A percentile compares a stretch with the other conserved stretches of the same genome.
These are phyloP conservation scores for Ormia ochracea DNA, from an alignment of 2,888 invertebrate genomes.

Conservation along the genomic window DNA sequence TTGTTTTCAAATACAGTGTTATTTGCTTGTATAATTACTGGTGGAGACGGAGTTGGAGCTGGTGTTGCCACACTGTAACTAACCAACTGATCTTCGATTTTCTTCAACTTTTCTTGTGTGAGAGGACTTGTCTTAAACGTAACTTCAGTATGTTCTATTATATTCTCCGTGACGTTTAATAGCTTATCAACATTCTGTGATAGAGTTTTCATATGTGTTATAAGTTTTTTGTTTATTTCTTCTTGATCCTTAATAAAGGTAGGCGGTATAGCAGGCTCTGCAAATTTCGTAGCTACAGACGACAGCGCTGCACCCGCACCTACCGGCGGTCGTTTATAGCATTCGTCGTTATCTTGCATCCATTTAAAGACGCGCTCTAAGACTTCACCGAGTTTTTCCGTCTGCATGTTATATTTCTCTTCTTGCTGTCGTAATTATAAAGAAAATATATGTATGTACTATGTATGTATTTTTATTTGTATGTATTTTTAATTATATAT, in stretches of 20 bases:
- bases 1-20: conserved; percentile 77
- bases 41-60: conserved; percentile 42
- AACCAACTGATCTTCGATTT: conserved; percentile 73
- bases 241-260: conserved; percentile 69
- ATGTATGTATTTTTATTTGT: too few species aligned
- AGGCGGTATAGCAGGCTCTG: conserved; percentile 63
- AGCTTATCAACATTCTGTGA: conserved; percentile 68
- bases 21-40: conserved; percentile 68
- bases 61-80: conserved; percentile 69
- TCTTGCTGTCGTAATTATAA: conserved; percentile 71
- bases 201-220: conserved; percentile 69
- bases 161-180: conserved; percentile 67
- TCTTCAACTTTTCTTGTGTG: conserved; percentile 71
- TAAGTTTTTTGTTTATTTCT: conserved; percentile 69
- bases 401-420: conserved; percentile 74
- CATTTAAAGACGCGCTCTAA: conserved; percentile 75
- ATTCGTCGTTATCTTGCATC: conserved; percentile 74
- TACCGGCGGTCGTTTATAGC: conserved; percentile 73
- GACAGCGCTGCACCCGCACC: conserved; percentile 23
- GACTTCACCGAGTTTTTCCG: conserved; percentile 73
- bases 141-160: conserved; percentile 70
- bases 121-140: conserved; percentile 69
- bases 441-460: not conserved
- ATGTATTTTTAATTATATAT: too few species aligned
- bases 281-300: conserved; percentile 37